Conservation (phyloP, 2,797 vertebrate genomes). For the Malurus leucopterus region DNA sequence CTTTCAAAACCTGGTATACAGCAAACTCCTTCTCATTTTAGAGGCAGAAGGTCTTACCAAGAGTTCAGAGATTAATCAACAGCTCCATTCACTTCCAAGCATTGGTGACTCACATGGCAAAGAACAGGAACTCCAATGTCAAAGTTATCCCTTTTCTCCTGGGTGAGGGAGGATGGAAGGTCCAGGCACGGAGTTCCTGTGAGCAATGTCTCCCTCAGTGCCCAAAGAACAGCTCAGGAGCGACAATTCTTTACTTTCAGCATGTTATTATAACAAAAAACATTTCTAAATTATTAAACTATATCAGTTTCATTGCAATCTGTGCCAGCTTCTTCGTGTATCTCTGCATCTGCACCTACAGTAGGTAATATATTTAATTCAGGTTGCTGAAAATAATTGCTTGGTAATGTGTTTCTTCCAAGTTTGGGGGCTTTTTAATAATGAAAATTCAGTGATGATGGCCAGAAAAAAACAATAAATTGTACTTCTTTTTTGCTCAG, state of each 20-base stretch:
- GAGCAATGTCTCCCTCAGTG: background rate
- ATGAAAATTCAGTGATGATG: background rate
- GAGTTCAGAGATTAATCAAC: background rate
- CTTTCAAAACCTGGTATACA: background rate
- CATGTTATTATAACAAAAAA: background rate
- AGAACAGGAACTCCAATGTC: background rate
- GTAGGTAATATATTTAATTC: background rate
- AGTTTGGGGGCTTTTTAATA: background rate
- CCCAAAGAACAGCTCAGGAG: background rate
- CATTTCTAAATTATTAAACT: background rate
- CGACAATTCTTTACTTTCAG: background rate
- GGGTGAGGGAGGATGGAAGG: background rate
- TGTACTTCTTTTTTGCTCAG: background rate
- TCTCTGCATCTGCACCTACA: background rate
- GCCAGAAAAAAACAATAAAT: background rate
- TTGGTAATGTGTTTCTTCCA: background rate
- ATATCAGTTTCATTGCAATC: background rate
- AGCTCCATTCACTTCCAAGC: background rate
- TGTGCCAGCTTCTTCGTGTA: background rate
- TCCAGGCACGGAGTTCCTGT: accelerated
- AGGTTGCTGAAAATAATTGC: background rate
- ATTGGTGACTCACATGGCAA: background rate
- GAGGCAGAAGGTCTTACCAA: background rate
- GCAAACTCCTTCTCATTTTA: background rate
- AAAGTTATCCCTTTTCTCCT: background rate